Evolutionary conservation across 2,888 invertebrate genomes (phyloP).

Genomic region (Chymomyza procnemis): DNA sequence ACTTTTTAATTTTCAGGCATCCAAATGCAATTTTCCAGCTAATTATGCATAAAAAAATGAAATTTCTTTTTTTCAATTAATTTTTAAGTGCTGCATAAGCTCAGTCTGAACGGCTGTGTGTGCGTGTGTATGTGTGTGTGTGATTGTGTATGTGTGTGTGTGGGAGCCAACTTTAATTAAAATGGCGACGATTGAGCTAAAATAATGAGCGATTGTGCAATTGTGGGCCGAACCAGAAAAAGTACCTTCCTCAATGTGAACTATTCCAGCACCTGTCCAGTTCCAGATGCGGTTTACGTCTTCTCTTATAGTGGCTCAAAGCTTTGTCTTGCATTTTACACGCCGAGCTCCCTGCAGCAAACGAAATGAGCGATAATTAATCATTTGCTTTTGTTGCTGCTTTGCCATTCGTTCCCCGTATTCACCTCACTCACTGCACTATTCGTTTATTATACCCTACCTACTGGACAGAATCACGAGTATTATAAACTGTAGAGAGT

Average conservation of each 20-base stretch:
- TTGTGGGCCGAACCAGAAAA: neutral
- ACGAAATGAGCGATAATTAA: constrained; percentile 60
- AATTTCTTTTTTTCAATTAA: neutral
- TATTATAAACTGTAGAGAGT: too few relatives aligned
- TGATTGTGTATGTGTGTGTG: constrained; percentile 22
- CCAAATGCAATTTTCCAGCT: constrained; percentile 63
- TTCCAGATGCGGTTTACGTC: neutral
- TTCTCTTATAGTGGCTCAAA: constrained; percentile 7
- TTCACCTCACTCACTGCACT: neutral
- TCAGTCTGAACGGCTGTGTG: constrained; percentile 22
- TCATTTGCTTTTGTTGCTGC: constrained; percentile 49
- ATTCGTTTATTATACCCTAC: neutral
- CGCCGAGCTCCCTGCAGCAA: constrained; percentile 23
- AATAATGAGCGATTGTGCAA: constrained; percentile 37
- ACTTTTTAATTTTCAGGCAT: constrained; percentile 43
- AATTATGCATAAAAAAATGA: constrained; percentile 1
- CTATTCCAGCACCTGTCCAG: neutral
- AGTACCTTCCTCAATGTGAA: constrained; percentile 18
- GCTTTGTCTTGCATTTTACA: constrained; percentile 49
- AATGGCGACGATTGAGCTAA: constrained; percentile 24
- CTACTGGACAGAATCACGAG: too few relatives aligned
- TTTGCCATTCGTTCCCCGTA: neutral
- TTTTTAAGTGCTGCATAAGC: neutral
- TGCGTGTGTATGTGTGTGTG: constrained; percentile 6
- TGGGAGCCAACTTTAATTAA: constrained; percentile 66